phyloP scores from a whole-genome alignment of 2,888 invertebrate genomes.

The Xiphydria camelus region DNA sequence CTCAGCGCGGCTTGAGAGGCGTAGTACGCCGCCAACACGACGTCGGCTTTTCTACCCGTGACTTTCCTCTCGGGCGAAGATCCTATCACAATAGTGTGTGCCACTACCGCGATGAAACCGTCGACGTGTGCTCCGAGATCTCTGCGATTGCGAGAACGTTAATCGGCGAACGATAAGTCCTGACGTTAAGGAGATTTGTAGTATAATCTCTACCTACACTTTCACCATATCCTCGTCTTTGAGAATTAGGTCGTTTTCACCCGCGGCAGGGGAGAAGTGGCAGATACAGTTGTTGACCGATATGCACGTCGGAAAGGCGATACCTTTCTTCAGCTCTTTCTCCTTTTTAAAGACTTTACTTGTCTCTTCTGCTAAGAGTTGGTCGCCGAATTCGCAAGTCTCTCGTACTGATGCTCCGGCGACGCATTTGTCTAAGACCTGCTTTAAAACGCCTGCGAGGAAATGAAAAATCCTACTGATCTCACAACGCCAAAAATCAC shows the following conservation, averaged over 20 bases:
- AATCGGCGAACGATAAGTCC: too few species aligned
- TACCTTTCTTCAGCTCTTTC: slow-evolving; percentile 96
- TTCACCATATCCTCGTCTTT: slow-evolving; percentile 95
- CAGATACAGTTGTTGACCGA: slow-evolving; percentile 99
- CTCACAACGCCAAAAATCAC: slow-evolving; percentile 29
- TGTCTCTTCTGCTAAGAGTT: slow-evolving; percentile 85
- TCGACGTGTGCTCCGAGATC: slow-evolving; percentile 98
- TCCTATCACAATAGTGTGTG: slow-evolving; percentile 92
- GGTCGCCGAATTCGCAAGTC: slow-evolving; percentile 92
- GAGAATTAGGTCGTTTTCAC: slow-evolving; percentile 84
- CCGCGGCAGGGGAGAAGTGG: slow-evolving; percentile 95
- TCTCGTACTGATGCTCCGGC: slow-evolving; percentile 87
- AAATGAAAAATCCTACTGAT: slow-evolving; percentile 26
- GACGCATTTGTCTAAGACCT: slow-evolving; percentile 84
- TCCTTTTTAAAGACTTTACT: slow-evolving; percentile 97
- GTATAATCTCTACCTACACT: slow-evolving; percentile 90
- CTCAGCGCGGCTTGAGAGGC: slow-evolving; percentile 95
- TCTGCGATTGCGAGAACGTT: too few species aligned
- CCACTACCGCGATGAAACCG: slow-evolving; percentile 97
- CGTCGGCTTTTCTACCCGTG: slow-evolving; percentile 91
- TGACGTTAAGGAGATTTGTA: too few species aligned
- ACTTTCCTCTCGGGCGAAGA: slow-evolving; percentile 74
- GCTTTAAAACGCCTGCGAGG: slow-evolving; percentile 85
- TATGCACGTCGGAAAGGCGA: slow-evolving; percentile 98
- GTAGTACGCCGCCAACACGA: slow-evolving; percentile 90